A percentile compares a stretch with the other conserved stretches of the same genome.
Evolutionary conservation across 2,888 invertebrate genomes (phyloP).

Genomic region (Agrenia bidenticulata): DNA sequence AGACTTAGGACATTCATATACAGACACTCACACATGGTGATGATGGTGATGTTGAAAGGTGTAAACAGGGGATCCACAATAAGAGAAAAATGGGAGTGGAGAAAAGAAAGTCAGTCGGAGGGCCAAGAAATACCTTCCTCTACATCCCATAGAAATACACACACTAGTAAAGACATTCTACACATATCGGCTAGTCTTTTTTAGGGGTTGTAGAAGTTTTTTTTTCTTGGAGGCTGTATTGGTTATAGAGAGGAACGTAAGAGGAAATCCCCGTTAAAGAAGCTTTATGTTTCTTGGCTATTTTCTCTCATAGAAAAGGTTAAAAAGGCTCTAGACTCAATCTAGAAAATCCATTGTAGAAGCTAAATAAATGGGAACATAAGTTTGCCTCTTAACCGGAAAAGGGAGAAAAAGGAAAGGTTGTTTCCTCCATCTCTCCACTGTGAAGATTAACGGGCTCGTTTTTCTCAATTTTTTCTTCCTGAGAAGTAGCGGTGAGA

Average conservation of each 20-base stretch:
- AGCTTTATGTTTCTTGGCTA: conserved; percentile 35
- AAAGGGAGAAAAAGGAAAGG: conserved; percentile 26
- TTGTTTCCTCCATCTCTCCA: conserved; percentile 26
- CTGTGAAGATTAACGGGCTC: conserved; percentile 46
- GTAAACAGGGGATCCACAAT: conserved; percentile 10
- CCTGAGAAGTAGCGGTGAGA: conserved; percentile 23
- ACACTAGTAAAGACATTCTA: too few relatives aligned
- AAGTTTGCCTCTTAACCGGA: conserved; percentile 46
- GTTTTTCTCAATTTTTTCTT: conserved; percentile 45
- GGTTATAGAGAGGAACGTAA: neutral
- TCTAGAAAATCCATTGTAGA: conserved; percentile 47
- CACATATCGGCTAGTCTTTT: too few relatives aligned
- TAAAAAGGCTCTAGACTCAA: conserved; percentile 43
- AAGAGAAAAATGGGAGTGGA: conserved; percentile 5
- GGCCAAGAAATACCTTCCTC: too few relatives aligned
- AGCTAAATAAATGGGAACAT: conserved; percentile 52
- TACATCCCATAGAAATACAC: too few relatives aligned
- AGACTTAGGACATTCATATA: neutral
- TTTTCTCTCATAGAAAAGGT: conserved; percentile 41
- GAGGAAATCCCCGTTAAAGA: conserved; percentile 42
- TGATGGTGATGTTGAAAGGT: conserved; percentile 9
- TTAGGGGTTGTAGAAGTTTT: too few relatives aligned
- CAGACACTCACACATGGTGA: neutral
- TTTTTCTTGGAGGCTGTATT: neutral
- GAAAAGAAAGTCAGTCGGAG: conserved; percentile 10